Evolutionary conservation across 2,888 invertebrate species (phyloP).

Genomic region (Tyria jacobaeae): DNA sequence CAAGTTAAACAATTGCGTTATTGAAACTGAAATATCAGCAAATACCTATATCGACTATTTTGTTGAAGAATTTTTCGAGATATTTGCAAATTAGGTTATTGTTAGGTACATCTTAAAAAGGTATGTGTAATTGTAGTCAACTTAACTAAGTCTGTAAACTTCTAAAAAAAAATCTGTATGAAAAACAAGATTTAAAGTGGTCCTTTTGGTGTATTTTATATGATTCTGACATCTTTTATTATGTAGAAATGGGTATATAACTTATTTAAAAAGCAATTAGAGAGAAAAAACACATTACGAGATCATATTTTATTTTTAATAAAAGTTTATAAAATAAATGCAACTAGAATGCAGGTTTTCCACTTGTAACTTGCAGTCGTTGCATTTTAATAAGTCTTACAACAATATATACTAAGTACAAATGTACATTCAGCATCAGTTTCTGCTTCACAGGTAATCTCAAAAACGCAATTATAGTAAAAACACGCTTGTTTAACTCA

Average conservation of each 20-base stretch:
- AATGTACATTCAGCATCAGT: neutral
- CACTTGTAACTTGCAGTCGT: neutral
- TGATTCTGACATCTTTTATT: too few relatives aligned
- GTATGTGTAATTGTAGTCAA: too few relatives aligned
- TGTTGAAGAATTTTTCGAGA: too few relatives aligned
- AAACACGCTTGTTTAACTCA: neutral
- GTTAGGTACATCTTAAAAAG: too few relatives aligned
- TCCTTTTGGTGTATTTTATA: too few relatives aligned
- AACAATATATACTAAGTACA: neutral
- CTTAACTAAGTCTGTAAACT: too few relatives aligned
- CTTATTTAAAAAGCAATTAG: neutral
- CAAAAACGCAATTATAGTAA: neutral
- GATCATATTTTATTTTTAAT: neutral
- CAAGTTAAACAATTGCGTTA: slow-evolving; percentile 7
- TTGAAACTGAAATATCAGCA: neutral
- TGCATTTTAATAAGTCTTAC: neutral
- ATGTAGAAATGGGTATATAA: too few relatives aligned
- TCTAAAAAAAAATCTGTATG: too few relatives aligned
- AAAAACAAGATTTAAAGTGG: too few relatives aligned
- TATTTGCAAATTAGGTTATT: too few relatives aligned
- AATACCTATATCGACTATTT: neutral
- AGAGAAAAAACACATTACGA: neutral
- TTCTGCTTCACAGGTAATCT: neutral
- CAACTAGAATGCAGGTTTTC: neutral
- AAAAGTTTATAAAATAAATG: neutral